Evolutionary conservation across 2,113 vertebrate species (phyloP).

Genomic region (Aplodontia rufa): DNA sequence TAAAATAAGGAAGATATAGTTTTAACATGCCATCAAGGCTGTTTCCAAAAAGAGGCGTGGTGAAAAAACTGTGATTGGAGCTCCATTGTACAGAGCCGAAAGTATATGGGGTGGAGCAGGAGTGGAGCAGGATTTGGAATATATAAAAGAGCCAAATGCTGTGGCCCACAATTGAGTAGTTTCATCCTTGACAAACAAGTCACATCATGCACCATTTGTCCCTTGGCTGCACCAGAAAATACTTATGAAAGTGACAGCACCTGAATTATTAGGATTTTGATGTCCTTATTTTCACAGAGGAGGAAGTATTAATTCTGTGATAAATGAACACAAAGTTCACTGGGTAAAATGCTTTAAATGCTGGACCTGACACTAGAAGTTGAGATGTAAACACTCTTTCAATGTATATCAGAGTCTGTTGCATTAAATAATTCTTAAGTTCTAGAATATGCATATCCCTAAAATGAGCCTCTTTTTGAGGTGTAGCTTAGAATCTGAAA

Average conservation of each 20-base stretch:
- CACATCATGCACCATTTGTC: not conserved
- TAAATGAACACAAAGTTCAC: not conserved
- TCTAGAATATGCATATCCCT: not conserved
- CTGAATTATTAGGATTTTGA: not conserved
- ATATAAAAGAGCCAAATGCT: not conserved
- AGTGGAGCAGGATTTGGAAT: not conserved
- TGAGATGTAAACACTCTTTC: not conserved
- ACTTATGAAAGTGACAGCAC: not conserved
- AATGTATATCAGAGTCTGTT: not conserved
- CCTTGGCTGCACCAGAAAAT: not conserved
- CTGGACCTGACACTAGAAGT: not conserved
- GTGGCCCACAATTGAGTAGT: not conserved
- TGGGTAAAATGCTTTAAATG: not conserved
- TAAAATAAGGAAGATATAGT: not conserved
- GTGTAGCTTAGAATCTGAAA: not conserved
- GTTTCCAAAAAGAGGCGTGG: not conserved
- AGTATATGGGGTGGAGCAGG: not conserved
- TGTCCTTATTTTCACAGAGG: constrained; percentile 5
- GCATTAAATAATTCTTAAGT: not conserved
- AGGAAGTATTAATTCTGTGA: not conserved
- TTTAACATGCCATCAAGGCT: not conserved
- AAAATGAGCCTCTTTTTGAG: not conserved
- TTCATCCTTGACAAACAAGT: not conserved
- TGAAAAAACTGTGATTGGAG: not conserved
- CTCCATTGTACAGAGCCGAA: not conserved